phyloP scores from a whole-genome alignment of 1,140 invertebrate species.

The Pachypeltis micranthus region DNA sequence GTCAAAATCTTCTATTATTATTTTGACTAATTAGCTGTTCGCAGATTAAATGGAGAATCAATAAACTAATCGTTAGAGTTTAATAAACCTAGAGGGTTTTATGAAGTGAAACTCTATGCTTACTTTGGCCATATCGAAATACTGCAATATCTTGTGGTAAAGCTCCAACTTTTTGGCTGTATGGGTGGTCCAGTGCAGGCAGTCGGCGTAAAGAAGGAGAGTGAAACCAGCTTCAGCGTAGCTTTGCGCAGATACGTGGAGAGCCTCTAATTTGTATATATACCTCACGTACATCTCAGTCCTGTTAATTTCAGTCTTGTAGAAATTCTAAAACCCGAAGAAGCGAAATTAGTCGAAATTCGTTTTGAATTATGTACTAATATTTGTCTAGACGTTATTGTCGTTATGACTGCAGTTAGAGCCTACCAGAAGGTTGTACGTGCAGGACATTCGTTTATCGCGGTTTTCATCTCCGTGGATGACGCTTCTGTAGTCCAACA shows the following conservation, averaged over 20 bases:
- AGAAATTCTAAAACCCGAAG: constrained; percentile 70
- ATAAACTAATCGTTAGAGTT: constrained; percentile 5
- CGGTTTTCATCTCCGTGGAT: constrained; percentile 84
- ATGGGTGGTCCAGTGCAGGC: constrained; percentile 70
- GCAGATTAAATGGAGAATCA: too few species aligned
- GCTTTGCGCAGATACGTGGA: constrained; percentile 88
- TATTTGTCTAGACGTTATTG: not conserved
- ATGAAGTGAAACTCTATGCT: constrained; percentile 11
- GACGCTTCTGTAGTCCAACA: constrained; percentile 84
- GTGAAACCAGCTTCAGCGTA: constrained; percentile 94
- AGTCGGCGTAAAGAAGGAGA: constrained; percentile 83
- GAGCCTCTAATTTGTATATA: constrained; percentile 89
- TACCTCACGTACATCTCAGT: constrained; percentile 95
- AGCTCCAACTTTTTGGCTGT: constrained; percentile 72
- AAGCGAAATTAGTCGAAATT: not conserved
- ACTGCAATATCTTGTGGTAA: constrained; percentile 82
- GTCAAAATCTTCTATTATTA: too few species aligned
- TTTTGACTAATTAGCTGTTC: too few species aligned
- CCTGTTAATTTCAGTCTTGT: constrained; percentile 89
- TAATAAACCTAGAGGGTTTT: too few species aligned
- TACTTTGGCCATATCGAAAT: constrained; percentile 90
- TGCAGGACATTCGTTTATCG: constrained; percentile 92
- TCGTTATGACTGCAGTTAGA: not conserved
- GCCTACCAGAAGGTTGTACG: constrained; percentile 86
- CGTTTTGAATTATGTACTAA: not conserved